A percentile compares a stretch with the other conserved stretches of the same genome.
Evolutionary conservation across 2,797 vertebrate genomes (phyloP).

Genomic region (Phoxinus dragarum): DNA sequence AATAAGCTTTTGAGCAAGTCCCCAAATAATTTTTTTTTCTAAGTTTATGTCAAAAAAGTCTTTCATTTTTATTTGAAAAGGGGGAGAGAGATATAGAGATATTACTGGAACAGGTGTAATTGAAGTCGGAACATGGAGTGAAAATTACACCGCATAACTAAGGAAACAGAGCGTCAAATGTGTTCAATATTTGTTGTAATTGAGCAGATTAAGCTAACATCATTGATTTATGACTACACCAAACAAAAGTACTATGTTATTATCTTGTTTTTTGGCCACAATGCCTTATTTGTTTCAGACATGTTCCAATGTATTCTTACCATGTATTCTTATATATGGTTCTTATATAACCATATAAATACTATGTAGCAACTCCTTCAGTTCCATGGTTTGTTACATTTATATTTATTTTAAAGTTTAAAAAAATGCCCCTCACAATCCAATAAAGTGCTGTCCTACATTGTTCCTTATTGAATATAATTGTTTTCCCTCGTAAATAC

Average conservation of each 20-base stretch:
- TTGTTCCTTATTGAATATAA: not conserved
- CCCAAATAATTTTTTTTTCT: not conserved
- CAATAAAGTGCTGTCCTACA: not conserved
- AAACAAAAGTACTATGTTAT: not conserved
- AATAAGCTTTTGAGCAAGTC: not conserved
- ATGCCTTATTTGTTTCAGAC: not conserved
- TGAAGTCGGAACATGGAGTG: conserved; percentile 80
- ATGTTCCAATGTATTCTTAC: not conserved
- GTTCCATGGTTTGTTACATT: not conserved
- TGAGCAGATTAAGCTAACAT: conserved; percentile 34
- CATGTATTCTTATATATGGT: too few relatives aligned
- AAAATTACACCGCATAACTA: conserved; percentile 76
- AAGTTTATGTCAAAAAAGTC: not conserved
- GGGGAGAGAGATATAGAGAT: conserved; percentile 28
- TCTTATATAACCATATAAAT: not conserved
- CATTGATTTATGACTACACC: conserved; percentile 18
- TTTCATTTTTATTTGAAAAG: not conserved
- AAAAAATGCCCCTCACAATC: not conserved
- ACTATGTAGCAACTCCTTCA: not conserved
- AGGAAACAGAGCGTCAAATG: conserved; percentile 63
- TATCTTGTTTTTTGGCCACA: not conserved
- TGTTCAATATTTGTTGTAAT: not conserved
- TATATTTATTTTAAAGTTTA: not conserved
- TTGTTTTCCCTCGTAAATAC: not conserved
- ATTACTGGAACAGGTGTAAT: conserved; percentile 78